Conservation (phyloP, 2,888 invertebrate species). For the Tyria jacobaeae region DNA sequence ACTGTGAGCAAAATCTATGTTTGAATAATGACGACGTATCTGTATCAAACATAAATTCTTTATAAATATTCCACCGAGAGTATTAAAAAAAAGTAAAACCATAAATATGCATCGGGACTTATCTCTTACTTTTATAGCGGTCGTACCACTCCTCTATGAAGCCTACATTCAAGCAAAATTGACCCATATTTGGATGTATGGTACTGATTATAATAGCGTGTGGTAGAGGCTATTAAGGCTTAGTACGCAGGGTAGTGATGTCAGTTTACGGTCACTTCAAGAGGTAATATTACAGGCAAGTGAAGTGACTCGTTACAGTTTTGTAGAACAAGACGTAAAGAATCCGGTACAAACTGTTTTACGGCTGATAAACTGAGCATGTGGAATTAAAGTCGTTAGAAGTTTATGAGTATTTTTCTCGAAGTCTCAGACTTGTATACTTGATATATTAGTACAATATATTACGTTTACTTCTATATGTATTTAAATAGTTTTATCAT, state of each 20-base stretch:
- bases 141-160: constrained; percentile 27
- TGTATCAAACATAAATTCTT: constrained; percentile 35
- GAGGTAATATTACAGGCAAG: constrained; percentile 33
- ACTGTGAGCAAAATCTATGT: constrained; percentile 16
- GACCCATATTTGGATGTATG: background rate
- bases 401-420: constrained; percentile 12
- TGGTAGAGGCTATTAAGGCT: constrained; percentile 25
- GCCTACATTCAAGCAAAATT: constrained; percentile 18
- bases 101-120: constrained; percentile 49
- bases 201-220: constrained; percentile 24
- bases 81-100: constrained; percentile 44
- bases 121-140: constrained; percentile 47
- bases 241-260: constrained; percentile 31
- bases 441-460: background rate
- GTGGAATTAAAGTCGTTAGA: constrained; percentile 25
- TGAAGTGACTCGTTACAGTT: constrained; percentile 22
- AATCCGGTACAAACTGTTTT: constrained; percentile 29
- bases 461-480: background rate
- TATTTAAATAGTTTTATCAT: background rate
- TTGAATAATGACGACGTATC: constrained; percentile 27
- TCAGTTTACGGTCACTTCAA: constrained; percentile 55
- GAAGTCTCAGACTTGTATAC: background rate
- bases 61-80: constrained; percentile 37
- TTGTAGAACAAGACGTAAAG: constrained; percentile 21
- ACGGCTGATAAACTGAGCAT: constrained; percentile 22